A percentile compares a stretch with the other conserved stretches of the same genome.
phyloP scores from a whole-genome alignment of 2,113 vertebrate genomes.

The Lutjanus erythropterus region DNA sequence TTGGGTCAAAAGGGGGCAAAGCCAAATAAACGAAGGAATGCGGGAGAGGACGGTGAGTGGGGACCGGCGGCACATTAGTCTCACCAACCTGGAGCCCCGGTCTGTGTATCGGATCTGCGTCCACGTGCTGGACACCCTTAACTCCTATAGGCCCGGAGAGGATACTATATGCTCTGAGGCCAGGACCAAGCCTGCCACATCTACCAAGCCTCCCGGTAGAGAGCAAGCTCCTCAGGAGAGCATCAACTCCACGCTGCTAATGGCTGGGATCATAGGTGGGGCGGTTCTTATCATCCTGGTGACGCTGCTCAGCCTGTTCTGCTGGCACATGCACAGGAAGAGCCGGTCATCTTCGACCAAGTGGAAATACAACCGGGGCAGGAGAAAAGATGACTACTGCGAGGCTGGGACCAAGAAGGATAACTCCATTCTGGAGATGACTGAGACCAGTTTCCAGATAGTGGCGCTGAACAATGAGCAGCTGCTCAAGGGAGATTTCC shows the following conservation, averaged over 20 bases:
- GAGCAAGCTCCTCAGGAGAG: slow-evolving; percentile 92
- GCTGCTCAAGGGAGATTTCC: slow-evolving; percentile 99
- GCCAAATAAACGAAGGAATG: slow-evolving; percentile 91
- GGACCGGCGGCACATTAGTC: slow-evolving; percentile 88
- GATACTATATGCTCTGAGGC: slow-evolving; percentile 90
- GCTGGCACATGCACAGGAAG: slow-evolving; percentile 99
- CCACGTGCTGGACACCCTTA: slow-evolving; percentile 92
- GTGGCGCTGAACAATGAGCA: slow-evolving; percentile 99
- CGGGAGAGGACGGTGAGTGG: slow-evolving; percentile 93
- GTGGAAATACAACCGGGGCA: slow-evolving; percentile 98
- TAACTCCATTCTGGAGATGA: slow-evolving; percentile 99
- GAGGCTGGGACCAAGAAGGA: slow-evolving; percentile 99
- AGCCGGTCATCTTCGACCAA: slow-evolving; percentile 93
- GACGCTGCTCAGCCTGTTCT: slow-evolving; percentile 93
- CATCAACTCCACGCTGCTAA: slow-evolving; percentile 92
- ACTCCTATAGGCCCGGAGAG: slow-evolving; percentile 91
- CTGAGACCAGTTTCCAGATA: slow-evolving; percentile 99
- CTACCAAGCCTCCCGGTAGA: slow-evolving; percentile 88
- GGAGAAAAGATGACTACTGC: slow-evolving; percentile 99
- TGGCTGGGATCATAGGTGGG: slow-evolving; percentile 96
- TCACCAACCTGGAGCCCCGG: slow-evolving; percentile 91
- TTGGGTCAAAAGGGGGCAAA: slow-evolving; percentile 97
- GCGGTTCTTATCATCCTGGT: slow-evolving; percentile 93
- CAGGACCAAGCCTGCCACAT: slow-evolving; percentile 88
- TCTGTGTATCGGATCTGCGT: slow-evolving; percentile 96